Evolutionary conservation across 2,888 invertebrate species (phyloP).

Genomic region (Eilema sororculum): DNA sequence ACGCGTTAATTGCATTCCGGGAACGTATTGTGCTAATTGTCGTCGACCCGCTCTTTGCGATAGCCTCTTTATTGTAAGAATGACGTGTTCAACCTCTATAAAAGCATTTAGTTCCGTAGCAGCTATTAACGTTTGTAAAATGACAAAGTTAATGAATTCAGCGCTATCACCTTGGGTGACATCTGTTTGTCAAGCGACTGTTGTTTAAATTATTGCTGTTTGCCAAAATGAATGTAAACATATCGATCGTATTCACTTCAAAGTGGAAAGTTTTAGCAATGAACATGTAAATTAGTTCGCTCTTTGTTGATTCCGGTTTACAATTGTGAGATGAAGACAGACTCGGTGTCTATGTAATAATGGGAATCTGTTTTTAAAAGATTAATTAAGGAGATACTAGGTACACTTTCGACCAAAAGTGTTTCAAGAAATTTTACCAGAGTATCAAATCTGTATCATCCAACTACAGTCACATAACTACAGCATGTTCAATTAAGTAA

Average conservation of each 20-base stretch:
- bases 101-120: slow-evolving; percentile 59
- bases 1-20: slow-evolving; percentile 39
- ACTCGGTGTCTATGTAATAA: slow-evolving; percentile 24
- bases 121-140: slow-evolving; percentile 65
- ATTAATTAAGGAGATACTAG: neutral
- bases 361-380: neutral
- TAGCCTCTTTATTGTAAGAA: slow-evolving; percentile 54
- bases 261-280: slow-evolving; percentile 52
- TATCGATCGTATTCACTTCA: slow-evolving; percentile 68
- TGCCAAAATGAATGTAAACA: slow-evolving; percentile 69
- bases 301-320: slow-evolving; percentile 33
- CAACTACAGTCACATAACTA: neutral
- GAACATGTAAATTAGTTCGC: slow-evolving; percentile 10
- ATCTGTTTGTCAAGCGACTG: slow-evolving; percentile 69
- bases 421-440: neutral
- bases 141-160: slow-evolving; percentile 69
- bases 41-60: slow-evolving; percentile 46
- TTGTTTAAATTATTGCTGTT: slow-evolving; percentile 65
- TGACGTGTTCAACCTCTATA: slow-evolving; percentile 61
- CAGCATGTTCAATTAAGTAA: slow-evolving; percentile 6
- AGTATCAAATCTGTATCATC: neutral
- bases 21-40: slow-evolving; percentile 46
- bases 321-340: slow-evolving; percentile 29
- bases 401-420: neutral
- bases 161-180: slow-evolving; percentile 68